A percentile compares a stretch with the other conserved stretches of the same genome.
Conservation (phyloP, 2,113 vertebrate species). For the Myrmecobius fasciatus region DNA sequence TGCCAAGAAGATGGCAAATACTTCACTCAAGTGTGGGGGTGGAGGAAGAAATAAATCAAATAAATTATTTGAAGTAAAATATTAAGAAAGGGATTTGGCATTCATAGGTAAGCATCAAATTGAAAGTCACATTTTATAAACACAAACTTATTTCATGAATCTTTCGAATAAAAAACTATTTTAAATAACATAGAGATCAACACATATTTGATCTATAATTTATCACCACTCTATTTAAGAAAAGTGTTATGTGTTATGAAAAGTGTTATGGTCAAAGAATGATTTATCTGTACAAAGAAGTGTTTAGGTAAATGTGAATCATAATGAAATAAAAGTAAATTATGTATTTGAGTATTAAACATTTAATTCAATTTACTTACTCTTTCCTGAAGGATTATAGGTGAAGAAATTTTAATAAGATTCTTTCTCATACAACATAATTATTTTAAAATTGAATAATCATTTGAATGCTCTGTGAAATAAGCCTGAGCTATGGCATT, state of each 20-base stretch:
- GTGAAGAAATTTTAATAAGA: not conserved
- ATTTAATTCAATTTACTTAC: not conserved
- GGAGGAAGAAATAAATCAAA: conserved; percentile 37
- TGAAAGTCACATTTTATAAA: not conserved
- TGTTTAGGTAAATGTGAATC: not conserved
- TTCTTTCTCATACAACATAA: conserved; percentile 25
- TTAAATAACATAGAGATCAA: not conserved
- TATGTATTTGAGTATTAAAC: not conserved
- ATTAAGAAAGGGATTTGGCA: conserved; percentile 23
- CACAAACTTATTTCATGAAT: not conserved
- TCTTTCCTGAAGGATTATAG: not conserved
- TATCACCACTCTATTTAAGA: not conserved
- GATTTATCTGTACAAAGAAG: conserved; percentile 7
- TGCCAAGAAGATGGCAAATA: conserved; percentile 33
- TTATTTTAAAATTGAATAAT: conserved; percentile 45
- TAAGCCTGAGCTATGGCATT: conserved; percentile 39
- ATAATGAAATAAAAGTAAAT: not conserved
- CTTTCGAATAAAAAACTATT: not conserved
- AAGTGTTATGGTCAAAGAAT: not conserved
- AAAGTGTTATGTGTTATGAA: too few species aligned
- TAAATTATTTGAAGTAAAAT: conserved; percentile 11
- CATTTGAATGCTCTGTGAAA: conserved; percentile 31
- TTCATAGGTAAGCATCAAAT: not conserved
- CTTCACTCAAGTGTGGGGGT: conserved; percentile 21
- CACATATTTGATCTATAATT: not conserved